Percentiles rank a stretch among this genome's conserved stretches.
These are phyloP conservation scores for Ormyrus rosae DNA, from an alignment of 2,888 invertebrate genomes.

Conservation along the genomic window DNA sequence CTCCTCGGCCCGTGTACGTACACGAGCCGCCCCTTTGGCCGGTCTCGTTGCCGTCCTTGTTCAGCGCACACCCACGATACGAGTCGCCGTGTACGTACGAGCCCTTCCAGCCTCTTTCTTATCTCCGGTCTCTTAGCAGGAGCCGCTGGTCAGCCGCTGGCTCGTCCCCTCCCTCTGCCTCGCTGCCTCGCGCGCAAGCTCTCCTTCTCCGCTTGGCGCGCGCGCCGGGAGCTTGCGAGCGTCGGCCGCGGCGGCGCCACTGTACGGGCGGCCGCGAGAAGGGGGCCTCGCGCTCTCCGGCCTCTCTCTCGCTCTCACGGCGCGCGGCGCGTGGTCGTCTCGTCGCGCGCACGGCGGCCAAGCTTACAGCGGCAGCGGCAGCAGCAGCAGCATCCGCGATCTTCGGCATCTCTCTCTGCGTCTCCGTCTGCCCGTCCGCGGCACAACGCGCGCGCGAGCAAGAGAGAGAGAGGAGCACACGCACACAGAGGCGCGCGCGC, in stretches of 20 bases:
- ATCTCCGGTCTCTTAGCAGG: conserved; percentile 39
- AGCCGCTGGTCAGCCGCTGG: conserved; percentile 19
- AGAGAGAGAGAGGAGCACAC: too few species aligned
- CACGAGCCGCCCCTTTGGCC: conserved; percentile 48
- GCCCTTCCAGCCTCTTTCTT: conserved; percentile 48
- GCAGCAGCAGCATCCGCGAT: conserved; percentile 74
- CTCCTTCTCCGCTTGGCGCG: conserved; percentile 49
- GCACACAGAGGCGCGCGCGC: too few species aligned
- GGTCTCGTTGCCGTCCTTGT: conserved; percentile 33
- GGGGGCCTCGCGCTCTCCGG: conserved; percentile 44
- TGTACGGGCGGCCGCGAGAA: conserved; percentile 64
- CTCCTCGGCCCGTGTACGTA: conserved; percentile 40
- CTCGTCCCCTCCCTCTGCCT: conserved; percentile 40
- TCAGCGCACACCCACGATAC: conserved; percentile 21
- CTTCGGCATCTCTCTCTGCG: conserved; percentile 61
- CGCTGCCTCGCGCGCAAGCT: conserved; percentile 34
- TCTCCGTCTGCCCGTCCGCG: too few species aligned
- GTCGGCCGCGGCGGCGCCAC: conserved; percentile 71
- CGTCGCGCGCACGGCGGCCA: conserved; percentile 50
- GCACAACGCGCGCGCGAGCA: too few species aligned
- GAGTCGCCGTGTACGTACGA: conserved; percentile 7
- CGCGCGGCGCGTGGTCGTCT: conserved; percentile 64
- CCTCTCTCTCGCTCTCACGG: not conserved
- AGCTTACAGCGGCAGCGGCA: conserved; percentile 5
- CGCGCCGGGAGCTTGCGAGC: conserved; percentile 65